Conservation (phyloP, 1,140 invertebrate genomes). For the Aphaenogaster ashmeadi region DNA sequence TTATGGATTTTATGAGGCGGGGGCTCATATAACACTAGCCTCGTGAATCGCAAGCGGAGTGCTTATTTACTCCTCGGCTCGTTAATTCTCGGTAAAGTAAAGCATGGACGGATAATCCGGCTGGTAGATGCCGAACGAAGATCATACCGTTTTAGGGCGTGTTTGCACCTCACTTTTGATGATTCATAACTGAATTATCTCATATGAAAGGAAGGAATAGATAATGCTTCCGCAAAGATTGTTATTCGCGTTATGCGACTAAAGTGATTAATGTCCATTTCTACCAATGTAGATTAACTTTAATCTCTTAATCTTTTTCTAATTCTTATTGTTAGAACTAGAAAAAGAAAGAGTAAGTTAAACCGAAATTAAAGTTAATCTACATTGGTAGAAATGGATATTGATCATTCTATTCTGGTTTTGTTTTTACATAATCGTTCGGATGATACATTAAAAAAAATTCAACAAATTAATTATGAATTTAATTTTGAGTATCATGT, state of each 20-base stretch:
- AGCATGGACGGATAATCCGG: slow-evolving; percentile 46
- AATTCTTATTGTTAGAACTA: too few species aligned
- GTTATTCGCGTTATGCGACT: neutral
- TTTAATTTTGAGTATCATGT: neutral
- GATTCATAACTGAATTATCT: slow-evolving; percentile 26
- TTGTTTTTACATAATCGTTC: neutral
- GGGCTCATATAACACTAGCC: slow-evolving; percentile 59
- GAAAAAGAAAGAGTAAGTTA: too few species aligned
- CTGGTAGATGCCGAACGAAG: slow-evolving; percentile 1
- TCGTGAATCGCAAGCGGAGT: slow-evolving; percentile 68
- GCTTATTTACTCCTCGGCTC: slow-evolving; percentile 73
- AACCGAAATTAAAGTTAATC: too few species aligned
- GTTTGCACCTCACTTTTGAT: slow-evolving; percentile 36
- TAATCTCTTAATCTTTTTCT: too few species aligned
- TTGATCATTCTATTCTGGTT: neutral
- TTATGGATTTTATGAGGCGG: slow-evolving; percentile 71
- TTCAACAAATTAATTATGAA: neutral
- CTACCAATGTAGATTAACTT: too few species aligned
- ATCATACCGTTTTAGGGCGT: slow-evolving; percentile 21
- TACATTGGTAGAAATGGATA: too few species aligned
- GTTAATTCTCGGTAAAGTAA: slow-evolving; percentile 71
- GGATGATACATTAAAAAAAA: neutral
- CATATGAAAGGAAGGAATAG: neutral
- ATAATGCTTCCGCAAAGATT: neutral
- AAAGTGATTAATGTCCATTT: neutral